A percentile compares a stretch with the other conserved stretches of the same genome.
These are phyloP conservation scores for Tychaedon coryphoeus DNA, from an alignment of 2,113 vertebrate genomes.

Conservation along the genomic window DNA sequence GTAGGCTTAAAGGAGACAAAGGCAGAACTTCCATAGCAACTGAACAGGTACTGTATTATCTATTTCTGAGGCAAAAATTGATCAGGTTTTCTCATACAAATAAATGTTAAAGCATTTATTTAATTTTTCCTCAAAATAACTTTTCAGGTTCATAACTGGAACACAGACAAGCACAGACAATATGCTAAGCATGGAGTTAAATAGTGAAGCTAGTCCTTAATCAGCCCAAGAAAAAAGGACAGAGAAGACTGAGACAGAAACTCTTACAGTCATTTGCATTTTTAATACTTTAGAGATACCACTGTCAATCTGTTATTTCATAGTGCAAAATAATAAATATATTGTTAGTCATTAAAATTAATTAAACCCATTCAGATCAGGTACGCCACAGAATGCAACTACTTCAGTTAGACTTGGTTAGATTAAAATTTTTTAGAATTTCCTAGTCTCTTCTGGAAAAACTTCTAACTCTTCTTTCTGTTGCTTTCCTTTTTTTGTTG, in stretches of 20 bases:
- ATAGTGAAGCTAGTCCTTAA: not conserved
- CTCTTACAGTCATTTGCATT: not conserved
- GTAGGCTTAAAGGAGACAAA: not conserved
- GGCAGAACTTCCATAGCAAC: not conserved
- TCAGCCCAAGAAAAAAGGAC: not conserved
- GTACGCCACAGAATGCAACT: not conserved
- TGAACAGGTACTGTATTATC: not conserved
- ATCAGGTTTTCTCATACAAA: not conserved
- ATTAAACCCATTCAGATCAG: not conserved
- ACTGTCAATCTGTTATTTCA: not conserved
- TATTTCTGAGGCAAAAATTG: not conserved
- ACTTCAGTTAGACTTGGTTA: not conserved
- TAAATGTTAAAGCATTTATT: not conserved
- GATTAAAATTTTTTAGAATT: not conserved
- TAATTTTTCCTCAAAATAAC: not conserved
- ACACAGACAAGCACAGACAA: not conserved
- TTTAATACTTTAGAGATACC: not conserved
- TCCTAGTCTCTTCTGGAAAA: not conserved
- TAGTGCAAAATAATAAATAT: not conserved
- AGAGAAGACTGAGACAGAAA: not conserved
- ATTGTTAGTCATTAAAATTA: not conserved
- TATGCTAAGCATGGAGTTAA: not conserved
- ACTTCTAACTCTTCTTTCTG: not conserved
- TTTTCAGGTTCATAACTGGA: not conserved
- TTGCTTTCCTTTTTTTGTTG: accelerated